These are phyloP conservation scores for Sceloporus undulatus DNA, from an alignment of 2,113 vertebrate genomes.

Conservation along the genomic window DNA sequence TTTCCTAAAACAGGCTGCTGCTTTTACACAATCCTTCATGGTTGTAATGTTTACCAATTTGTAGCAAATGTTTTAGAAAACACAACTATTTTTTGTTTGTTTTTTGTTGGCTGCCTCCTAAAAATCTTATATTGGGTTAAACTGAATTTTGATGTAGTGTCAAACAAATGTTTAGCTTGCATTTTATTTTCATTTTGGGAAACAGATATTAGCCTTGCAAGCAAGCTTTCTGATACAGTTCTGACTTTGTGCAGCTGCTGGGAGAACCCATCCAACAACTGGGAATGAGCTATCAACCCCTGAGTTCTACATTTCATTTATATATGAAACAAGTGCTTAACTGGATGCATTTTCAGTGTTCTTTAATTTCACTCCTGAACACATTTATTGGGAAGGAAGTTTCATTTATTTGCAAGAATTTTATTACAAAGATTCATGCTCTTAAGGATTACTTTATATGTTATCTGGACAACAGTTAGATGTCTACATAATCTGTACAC, in stretches of 20 bases:
- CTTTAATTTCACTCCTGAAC: not conserved
- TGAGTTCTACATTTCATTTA: constrained; percentile 1
- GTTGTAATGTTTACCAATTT: not conserved
- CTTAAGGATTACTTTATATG: not conserved
- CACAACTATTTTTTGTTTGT: not conserved
- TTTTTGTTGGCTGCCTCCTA: not conserved
- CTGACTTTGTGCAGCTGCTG: not conserved
- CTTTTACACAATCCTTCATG: not conserved
- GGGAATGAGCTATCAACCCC: not conserved
- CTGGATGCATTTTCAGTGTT: not conserved
- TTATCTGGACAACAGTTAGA: not conserved
- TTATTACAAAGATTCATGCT: not conserved
- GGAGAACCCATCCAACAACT: not conserved
- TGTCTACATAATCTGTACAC: not conserved
- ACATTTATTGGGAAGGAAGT: not conserved
- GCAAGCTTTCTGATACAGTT: not conserved
- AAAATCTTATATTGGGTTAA: not conserved
- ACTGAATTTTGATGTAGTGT: not conserved
- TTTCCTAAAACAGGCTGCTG: not conserved
- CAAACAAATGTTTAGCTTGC: not conserved
- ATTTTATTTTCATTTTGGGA: constrained; percentile 19
- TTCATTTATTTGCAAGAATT: not conserved
- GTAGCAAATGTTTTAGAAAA: not conserved
- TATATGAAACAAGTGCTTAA: not conserved
- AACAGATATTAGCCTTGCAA: not conserved